Conservation (phyloP, 1,140 invertebrate species). For the Pseudomyrmex dendroicus region DNA sequence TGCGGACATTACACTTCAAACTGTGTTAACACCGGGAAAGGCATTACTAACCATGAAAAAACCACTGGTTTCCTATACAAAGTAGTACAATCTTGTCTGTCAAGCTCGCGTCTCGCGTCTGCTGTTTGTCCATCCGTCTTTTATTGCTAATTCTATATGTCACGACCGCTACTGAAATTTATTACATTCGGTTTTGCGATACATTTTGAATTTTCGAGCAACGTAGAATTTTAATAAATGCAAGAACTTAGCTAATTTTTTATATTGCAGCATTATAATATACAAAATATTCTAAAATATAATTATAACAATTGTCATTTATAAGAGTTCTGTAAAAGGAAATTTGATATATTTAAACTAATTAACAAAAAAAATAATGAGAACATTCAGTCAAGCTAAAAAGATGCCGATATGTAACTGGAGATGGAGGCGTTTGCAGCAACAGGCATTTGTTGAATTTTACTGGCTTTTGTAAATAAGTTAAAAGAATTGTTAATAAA, state of each 20-base stretch:
- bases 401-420: slow-evolving; percentile 1
- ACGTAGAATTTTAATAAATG: neutral
- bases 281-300: neutral
- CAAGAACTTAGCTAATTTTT: neutral
- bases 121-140: neutral
- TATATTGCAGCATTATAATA: neutral
- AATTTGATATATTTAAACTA: neutral
- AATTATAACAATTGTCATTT: no score
- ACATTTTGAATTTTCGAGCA: neutral
- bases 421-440: slow-evolving; percentile 34
- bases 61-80: slow-evolving; percentile 41
- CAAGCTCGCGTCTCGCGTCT: slow-evolving; percentile 41
- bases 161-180: no score
- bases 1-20: slow-evolving; percentile 64
- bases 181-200: neutral
- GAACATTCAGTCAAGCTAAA: slow-evolving; percentile 29
- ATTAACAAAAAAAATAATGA: neutral
- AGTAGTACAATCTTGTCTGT: slow-evolving; percentile 58
- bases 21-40: slow-evolving; percentile 68
- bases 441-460: slow-evolving; percentile 76
- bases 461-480: slow-evolving; percentile 78
- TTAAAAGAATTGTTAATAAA: slow-evolving; percentile 78
- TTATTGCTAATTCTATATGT: neutral
- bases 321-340: neutral
- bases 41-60: slow-evolving; percentile 65